Percentiles rank a stretch among this genome's conserved stretches.
These are phyloP conservation scores for Montipora efflorescens DNA, from an alignment of 64 coral and sea anemone genomes.

Conservation along the genomic window DNA sequence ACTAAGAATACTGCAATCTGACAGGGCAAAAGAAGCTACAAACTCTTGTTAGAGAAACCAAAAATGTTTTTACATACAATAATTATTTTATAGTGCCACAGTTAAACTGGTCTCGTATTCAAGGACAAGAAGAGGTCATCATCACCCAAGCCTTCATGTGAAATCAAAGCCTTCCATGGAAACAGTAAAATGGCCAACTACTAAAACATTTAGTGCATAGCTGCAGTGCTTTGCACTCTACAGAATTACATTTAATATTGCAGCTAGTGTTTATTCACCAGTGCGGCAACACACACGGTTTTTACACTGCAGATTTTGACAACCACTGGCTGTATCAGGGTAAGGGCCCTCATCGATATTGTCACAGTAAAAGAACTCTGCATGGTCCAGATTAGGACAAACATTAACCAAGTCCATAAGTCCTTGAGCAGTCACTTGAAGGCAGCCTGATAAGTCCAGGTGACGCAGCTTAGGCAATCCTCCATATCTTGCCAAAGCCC, in stretches of 20 bases:
- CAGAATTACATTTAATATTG: neutral
- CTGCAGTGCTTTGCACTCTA: neutral
- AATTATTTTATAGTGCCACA: too few relatives aligned
- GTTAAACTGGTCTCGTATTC: too few relatives aligned
- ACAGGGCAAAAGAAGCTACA: too few relatives aligned
- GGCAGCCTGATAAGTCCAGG: slow-evolving; percentile 95
- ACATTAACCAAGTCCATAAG: slow-evolving; percentile 81
- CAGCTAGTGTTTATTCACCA: slow-evolving; percentile 22
- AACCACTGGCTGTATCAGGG: slow-evolving; percentile 97
- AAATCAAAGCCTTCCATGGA: too few relatives aligned
- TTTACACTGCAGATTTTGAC: slow-evolving; percentile 94
- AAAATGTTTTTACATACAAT: too few relatives aligned
- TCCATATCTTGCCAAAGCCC: slow-evolving; percentile 84
- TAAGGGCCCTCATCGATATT: slow-evolving; percentile 96
- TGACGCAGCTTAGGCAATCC: slow-evolving; percentile 74
- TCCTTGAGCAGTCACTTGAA: slow-evolving; percentile 90
- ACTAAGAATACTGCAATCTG: too few relatives aligned
- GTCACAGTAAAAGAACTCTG: slow-evolving; percentile 98
- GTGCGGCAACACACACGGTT: slow-evolving; percentile 90
- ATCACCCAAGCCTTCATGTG: too few relatives aligned
- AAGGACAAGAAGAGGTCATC: too few relatives aligned
- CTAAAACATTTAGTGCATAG: neutral
- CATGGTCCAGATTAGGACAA: slow-evolving; percentile 88
- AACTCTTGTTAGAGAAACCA: too few relatives aligned
- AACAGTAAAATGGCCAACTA: too few relatives aligned